A percentile compares a stretch with the other conserved stretches of the same genome.
Evolutionary conservation across 1,140 invertebrate species (phyloP).

Genomic region (Anastatus disparis): DNA sequence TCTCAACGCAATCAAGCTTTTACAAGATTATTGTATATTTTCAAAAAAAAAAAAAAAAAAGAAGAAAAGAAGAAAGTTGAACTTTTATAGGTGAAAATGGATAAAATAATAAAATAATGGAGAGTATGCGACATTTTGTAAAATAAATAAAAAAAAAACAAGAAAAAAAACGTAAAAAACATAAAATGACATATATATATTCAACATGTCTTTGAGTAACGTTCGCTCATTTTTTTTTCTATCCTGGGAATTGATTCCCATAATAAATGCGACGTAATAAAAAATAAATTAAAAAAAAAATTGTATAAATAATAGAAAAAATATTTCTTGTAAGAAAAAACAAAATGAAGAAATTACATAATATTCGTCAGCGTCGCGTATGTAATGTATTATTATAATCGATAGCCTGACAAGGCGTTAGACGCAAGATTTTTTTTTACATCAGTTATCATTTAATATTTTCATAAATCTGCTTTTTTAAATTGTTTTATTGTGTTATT

Average conservation of each 20-base stretch:
- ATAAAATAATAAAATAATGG: background rate
- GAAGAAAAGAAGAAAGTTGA: background rate
- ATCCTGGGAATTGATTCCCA: background rate
- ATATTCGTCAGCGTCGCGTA: constrained; percentile 1
- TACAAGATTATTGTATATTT: constrained; percentile 9
- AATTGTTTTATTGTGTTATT: constrained; percentile 19
- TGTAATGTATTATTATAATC: background rate
- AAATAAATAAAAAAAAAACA: constrained; percentile 22
- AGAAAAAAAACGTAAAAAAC: background rate
- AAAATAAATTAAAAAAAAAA: background rate
- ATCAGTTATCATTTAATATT: background rate
- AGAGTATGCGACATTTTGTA: constrained; percentile 9
- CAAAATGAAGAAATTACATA: background rate
- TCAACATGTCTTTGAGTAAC: constrained; percentile 10
- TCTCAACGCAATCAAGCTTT: constrained; percentile 1
- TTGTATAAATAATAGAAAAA: background rate
- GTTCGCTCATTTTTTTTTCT: background rate
- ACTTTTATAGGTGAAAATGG: too few species aligned
- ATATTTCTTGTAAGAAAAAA: background rate
- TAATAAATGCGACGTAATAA: background rate
- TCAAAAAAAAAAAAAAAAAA: background rate
- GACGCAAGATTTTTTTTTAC: constrained; percentile 11
- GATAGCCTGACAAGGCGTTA: constrained; percentile 15
- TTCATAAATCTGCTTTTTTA: background rate
- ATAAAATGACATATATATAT: constrained; percentile 2